phyloP scores from a whole-genome alignment of 1,140 invertebrate genomes.

The Frieseomelitta varia region DNA sequence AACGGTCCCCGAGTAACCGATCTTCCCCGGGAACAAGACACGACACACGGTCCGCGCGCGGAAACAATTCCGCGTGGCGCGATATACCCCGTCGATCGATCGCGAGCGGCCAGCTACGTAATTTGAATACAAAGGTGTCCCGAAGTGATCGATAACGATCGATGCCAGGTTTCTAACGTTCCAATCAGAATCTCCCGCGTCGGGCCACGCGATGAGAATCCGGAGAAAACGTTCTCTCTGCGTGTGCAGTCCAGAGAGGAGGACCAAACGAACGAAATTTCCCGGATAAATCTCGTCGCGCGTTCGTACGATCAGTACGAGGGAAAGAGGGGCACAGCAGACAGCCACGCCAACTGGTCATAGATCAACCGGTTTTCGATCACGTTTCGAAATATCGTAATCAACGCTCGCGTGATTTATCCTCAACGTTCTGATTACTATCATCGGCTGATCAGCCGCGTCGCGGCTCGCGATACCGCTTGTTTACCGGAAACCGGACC shows the following conservation, averaged over 20 bases:
- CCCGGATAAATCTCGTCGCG: neutral
- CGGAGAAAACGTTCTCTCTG: no score
- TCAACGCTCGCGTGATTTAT: conserved; percentile 77
- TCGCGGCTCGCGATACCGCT: conserved; percentile 32
- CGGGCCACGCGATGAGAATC: neutral
- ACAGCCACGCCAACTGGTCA: no score
- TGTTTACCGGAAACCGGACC: conserved; percentile 29
- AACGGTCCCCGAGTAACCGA: neutral
- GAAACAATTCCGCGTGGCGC: conserved; percentile 27
- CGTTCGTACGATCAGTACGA: no score
- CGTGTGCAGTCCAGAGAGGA: neutral
- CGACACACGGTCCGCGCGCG: conserved; percentile 9
- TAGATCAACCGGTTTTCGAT: conserved; percentile 76
- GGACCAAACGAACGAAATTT: conserved; percentile 1
- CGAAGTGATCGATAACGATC: conserved; percentile 12
- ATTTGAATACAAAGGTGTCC: conserved; percentile 34
- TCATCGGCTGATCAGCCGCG: conserved; percentile 53
- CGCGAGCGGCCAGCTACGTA: neutral
- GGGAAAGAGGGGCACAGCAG: no score
- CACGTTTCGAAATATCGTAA: conserved; percentile 79
- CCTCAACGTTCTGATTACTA: conserved; percentile 70
- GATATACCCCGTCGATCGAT: conserved; percentile 24
- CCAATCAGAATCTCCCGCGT: neutral
- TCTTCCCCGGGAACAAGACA: neutral
- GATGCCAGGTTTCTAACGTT: conserved; percentile 13